Conservation (phyloP, 2,797 vertebrate genomes). For the Erpetoichthys calabaricus region DNA sequence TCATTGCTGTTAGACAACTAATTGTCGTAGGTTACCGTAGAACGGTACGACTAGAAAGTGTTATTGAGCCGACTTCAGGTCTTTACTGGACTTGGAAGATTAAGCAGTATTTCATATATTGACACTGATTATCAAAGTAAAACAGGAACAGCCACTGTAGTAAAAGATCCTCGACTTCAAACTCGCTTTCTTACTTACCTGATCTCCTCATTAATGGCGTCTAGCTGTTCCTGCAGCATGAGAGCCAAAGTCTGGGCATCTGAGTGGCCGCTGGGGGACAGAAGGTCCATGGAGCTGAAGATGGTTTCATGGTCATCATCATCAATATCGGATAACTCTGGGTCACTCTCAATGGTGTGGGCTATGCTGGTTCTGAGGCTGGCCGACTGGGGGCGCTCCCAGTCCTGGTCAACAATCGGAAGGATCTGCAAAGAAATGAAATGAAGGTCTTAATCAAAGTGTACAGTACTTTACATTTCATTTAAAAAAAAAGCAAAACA, state of each 20-base stretch:
- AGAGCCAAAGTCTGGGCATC: constrained; percentile 86
- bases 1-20: no score
- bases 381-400: constrained; percentile 54
- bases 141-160: no score
- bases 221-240: constrained; percentile 90
- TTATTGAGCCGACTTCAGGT: no score
- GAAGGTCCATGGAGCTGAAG: constrained; percentile 62
- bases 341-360: constrained; percentile 73
- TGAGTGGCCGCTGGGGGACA: constrained; percentile 80
- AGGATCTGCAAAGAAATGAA: constrained; percentile 5
- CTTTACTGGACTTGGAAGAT: no score
- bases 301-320: constrained; percentile 61
- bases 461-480: background rate
- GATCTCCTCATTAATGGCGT: constrained; percentile 93
- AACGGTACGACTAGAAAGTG: no score
- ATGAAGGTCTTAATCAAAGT: background rate
- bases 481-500: background rate
- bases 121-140: no score
- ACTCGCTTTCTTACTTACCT: constrained; percentile 40
- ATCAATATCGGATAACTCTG: constrained; percentile 74
- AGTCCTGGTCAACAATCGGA: constrained; percentile 62
- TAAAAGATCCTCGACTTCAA: no score
- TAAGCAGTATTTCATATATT: no score
- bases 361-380: constrained; percentile 59
- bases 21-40: no score